These are phyloP conservation scores for Hestina assimilis DNA, from an alignment of 1,140 invertebrate genomes.

Conservation along the genomic window DNA sequence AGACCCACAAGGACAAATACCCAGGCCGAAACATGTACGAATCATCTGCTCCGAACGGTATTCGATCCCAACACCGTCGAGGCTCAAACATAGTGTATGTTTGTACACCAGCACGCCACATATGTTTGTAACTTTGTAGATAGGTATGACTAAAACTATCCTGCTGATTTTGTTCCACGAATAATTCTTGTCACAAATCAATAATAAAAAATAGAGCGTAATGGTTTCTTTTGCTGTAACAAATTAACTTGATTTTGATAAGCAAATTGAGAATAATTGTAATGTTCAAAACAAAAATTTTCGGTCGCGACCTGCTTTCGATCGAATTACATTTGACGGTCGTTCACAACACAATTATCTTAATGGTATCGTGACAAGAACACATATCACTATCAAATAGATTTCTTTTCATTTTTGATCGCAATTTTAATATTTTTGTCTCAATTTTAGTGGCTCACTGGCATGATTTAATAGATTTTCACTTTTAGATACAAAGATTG, in stretches of 20 bases:
- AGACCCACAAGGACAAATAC: no score
- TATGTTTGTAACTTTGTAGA: no score
- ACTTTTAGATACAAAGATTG: not conserved
- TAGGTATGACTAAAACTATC: no score
- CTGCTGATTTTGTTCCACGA: no score
- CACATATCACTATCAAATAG: constrained; percentile 4
- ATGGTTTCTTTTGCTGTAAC: not conserved
- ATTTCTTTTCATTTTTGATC: constrained; percentile 4
- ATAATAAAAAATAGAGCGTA: no score
- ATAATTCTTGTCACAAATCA: no score
- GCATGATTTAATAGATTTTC: constrained; percentile 7
- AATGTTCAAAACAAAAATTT: not conserved
- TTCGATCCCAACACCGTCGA: no score
- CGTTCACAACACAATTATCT: constrained; percentile 8
- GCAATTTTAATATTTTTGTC: not conserved
- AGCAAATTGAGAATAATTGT: not conserved
- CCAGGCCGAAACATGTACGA: no score
- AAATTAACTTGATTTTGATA: not conserved
- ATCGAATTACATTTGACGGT: constrained; percentile 10
- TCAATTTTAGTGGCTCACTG: constrained; percentile 1
- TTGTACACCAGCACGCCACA: no score
- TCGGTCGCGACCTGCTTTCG: constrained; percentile 11
- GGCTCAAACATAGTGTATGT: no score
- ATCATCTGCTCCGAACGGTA: no score
- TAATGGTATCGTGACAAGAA: constrained; percentile 21